A percentile compares a stretch with the other conserved stretches of the same genome.
Evolutionary conservation across 2,888 invertebrate species (phyloP).

Genomic region (Scaptomyza polygonia): DNA sequence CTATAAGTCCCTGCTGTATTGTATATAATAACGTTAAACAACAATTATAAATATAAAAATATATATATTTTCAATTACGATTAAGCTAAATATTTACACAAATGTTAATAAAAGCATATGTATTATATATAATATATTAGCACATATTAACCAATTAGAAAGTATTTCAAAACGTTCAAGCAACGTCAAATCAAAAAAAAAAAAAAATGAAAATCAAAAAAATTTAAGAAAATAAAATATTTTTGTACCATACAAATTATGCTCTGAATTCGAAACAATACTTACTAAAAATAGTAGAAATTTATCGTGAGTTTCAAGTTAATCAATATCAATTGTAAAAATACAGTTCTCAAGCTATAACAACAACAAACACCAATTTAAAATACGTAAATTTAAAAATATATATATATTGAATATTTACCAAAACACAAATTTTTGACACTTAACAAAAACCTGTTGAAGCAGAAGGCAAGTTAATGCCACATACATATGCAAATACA

Average conservation of each 20-base stretch:
- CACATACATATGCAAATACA: constrained; percentile 6
- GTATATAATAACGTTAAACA: constrained; percentile 35
- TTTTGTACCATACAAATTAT: constrained; percentile 66
- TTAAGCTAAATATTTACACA: constrained; percentile 22
- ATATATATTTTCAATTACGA: constrained; percentile 9
- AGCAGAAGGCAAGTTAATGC: constrained; percentile 14
- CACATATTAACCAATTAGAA: constrained; percentile 22
- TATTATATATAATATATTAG: constrained; percentile 39
- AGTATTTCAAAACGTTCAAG: constrained; percentile 26
- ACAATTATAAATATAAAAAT: constrained; percentile 9
- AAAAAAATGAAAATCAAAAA: constrained; percentile 16
- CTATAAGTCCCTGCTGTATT: constrained; percentile 17
- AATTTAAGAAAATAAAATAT: constrained; percentile 32
- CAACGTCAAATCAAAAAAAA: constrained; percentile 11
- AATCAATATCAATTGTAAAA: constrained; percentile 55
- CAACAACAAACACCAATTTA: constrained; percentile 17
- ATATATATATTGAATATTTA: constrained; percentile 25
- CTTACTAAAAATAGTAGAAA: constrained; percentile 7
- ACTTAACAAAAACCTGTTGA: constrained; percentile 29
- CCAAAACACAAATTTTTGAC: constrained; percentile 18
- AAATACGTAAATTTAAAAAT: constrained; percentile 43
- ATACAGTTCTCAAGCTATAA: constrained; percentile 49
- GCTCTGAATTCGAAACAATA: constrained; percentile 43
- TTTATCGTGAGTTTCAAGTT: constrained; percentile 31
- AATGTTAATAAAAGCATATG: constrained; percentile 22